phyloP scores from a whole-genome alignment of 2,113 vertebrate species.

The Coryphaenoides rupestris region DNA sequence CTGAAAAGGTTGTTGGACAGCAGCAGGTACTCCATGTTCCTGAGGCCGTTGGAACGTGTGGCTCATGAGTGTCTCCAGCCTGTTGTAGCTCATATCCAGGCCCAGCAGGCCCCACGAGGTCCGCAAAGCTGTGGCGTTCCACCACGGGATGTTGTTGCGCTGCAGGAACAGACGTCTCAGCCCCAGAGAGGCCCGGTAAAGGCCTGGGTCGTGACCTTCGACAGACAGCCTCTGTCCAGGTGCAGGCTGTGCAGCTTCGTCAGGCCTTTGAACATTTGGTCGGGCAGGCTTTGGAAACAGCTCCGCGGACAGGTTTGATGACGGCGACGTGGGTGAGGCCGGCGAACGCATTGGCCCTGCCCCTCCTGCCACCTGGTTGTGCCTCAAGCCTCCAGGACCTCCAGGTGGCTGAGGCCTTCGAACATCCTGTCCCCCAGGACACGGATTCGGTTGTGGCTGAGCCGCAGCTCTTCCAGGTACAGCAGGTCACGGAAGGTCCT shows the following conservation, averaged over 20 bases:
- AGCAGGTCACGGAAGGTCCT: constrained; percentile 89
- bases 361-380: constrained; percentile 89
- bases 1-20: constrained; percentile 82
- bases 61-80: constrained; percentile 71
- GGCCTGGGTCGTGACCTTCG: constrained; percentile 71
- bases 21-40: constrained; percentile 87
- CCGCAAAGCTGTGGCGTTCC: constrained; percentile 80
- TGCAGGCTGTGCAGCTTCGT: constrained; percentile 90
- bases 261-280: constrained; percentile 82
- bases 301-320: constrained; percentile 89
- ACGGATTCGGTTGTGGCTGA: constrained; percentile 83
- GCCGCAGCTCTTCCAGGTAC: constrained; percentile 88
- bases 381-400: constrained; percentile 85
- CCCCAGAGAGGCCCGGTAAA: constrained; percentile 81
- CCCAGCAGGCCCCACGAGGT: constrained; percentile 81
- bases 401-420: constrained; percentile 84
- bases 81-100: constrained; percentile 87
- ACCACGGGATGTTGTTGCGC: constrained; percentile 78
- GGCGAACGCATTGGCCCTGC: constrained; percentile 74
- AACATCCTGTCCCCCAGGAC: constrained; percentile 80
- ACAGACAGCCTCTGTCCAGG: constrained; percentile 85
- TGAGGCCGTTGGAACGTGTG: constrained; percentile 79
- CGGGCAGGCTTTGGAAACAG: constrained; percentile 80
- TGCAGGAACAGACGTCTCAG: constrained; percentile 88
- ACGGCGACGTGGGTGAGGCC: constrained; percentile 85